Base-by-base conservation (phyloP, 2,888 invertebrate species). In the Heteropelma amictum region DNA sequence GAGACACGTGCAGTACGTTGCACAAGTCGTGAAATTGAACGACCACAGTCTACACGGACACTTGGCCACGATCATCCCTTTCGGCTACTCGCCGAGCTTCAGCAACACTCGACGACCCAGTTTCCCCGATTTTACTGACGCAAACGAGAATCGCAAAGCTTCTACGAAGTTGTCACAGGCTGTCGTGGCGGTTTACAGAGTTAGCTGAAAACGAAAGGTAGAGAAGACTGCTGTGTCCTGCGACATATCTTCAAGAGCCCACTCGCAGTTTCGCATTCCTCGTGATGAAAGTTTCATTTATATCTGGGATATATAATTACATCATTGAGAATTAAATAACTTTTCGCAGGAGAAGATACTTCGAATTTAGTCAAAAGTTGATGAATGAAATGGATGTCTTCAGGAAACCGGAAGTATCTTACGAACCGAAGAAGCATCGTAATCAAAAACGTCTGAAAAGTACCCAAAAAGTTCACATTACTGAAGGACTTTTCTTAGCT, bases 381-480 rank as follows among this genome's bases (percentile, higher is more conserved):
- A 77, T 77, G 77, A 77, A 77, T 76, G 77, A 67, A 64, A 74
- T 61, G 42, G 58, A 76, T 74, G 75, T 74, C 77, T 76, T 68
- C 56, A 54, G 49, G 38, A 26, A 45, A 21, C 49, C 47, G 65
- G 70, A 70, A 73, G 63, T 77, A 47, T 58, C 53, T 63, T 65
- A 40, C 68, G 51, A 54, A n/a, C n/a, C n/a, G n/a, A n/a, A n/a
- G n/a, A n/a, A n/a, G n/a, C n/a, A n/a, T n/a, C n/a, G n/a, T n/a
- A n/a, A n/a, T n/a, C n/a, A n/a, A n/a, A n/a, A n/a, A n/a, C n/a
- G n/a, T n/a, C n/a, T n/a, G n/a, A 47, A 58, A 61, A 75, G 72
- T 77, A 63, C 35, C 42, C 14, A 12, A 14, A 45, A 45, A 10
- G 19, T n/a, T n/a, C n/a, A n/a, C n/a, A n/a, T n/a, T n/a, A n/a